Evolutionary conservation across 2,113 vertebrate genomes (phyloP).

Genomic region (Orthonyx spaldingii): DNA sequence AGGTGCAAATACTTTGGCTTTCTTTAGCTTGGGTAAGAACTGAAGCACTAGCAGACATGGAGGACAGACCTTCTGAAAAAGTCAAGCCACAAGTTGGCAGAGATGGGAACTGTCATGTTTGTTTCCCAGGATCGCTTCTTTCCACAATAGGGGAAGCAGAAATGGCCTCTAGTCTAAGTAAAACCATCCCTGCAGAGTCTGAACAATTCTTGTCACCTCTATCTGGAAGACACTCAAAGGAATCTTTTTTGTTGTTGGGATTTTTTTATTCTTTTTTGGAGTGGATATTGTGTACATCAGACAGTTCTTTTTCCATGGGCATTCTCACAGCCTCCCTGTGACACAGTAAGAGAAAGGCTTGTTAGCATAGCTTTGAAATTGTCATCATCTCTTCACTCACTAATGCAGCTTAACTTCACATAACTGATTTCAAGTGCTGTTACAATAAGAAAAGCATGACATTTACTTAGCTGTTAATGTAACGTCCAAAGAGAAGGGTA

Average conservation of each 20-base stretch:
- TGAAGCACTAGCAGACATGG: neutral
- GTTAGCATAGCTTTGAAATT: neutral
- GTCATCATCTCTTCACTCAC: neutral
- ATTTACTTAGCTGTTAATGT: neutral
- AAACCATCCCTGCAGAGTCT: neutral
- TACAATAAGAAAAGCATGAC: neutral
- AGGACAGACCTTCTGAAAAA: neutral
- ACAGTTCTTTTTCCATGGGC: neutral
- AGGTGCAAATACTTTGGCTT: neutral
- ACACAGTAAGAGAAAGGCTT: neutral
- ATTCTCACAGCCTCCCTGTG: neutral
- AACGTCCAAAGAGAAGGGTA: neutral
- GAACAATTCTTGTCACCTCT: neutral
- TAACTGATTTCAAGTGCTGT: neutral
- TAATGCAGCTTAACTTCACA: neutral
- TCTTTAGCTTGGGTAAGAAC: neutral
- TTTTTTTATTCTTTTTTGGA: neutral
- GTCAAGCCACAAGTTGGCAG: neutral
- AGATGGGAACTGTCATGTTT: neutral
- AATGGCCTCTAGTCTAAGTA: neutral
- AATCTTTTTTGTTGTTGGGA: neutral
- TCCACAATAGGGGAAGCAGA: neutral
- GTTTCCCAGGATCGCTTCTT: neutral
- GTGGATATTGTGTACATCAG: neutral
- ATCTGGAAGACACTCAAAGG: neutral